Conservation (phyloP, 2,888 invertebrate genomes). For the Poecilus cupreus region DNA sequence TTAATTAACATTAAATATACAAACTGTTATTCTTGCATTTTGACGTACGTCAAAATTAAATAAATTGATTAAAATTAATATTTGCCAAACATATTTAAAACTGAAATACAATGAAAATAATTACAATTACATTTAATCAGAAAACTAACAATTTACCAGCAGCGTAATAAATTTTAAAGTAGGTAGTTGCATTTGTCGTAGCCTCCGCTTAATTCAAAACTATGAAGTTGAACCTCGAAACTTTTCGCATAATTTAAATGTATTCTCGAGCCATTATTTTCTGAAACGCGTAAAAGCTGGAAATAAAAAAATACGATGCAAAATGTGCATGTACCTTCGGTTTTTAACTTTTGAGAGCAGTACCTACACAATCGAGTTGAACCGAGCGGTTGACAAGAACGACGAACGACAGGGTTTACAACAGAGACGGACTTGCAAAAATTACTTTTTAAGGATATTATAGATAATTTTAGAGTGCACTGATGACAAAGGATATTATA, state of each 20-base stretch:
- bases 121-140: too few species aligned
- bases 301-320: slow-evolving; percentile 36
- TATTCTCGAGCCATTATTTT: slow-evolving; percentile 36
- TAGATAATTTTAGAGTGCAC: too few species aligned
- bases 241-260: slow-evolving; percentile 53
- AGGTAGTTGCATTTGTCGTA: not conserved
- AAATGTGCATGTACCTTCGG: slow-evolving; percentile 32
- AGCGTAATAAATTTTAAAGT: not conserved
- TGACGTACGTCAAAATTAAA: not conserved
- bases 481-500: too few species aligned
- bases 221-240: slow-evolving; percentile 29
- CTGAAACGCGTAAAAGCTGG: slow-evolving; percentile 42
- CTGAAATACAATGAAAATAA: too few species aligned
- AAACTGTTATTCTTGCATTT: not conserved
- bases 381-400: not conserved
- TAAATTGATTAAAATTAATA: not conserved
- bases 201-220: slow-evolving; percentile 38
- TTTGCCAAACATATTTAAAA: not conserved
- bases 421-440: not conserved
- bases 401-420: not conserved
- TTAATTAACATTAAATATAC: not conserved
- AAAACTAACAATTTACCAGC: not conserved
- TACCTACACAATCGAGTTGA: not conserved
- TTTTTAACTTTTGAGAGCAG: slow-evolving; percentile 43
- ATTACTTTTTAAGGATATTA: too few species aligned